Percentiles rank a stretch among this genome's conserved stretches.
Conservation (phyloP, 2,797 vertebrate genomes). For the Myoxocephalus aenaeus region DNA sequence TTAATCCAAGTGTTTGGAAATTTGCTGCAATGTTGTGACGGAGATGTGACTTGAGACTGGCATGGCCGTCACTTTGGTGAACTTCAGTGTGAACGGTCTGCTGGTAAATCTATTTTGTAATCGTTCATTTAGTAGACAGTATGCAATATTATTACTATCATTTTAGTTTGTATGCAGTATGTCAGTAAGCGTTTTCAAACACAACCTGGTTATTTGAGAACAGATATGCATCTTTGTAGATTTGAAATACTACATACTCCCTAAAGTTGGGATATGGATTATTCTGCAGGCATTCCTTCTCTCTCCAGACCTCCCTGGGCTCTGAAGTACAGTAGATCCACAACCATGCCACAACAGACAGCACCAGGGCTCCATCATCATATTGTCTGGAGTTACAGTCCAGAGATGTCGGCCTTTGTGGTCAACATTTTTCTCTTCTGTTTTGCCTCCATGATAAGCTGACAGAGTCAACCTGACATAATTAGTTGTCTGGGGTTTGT, state of each 20-base stretch:
- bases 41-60: too few relatives aligned
- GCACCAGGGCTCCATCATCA: constrained; percentile 20
- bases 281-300: background rate
- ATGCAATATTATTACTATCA: background rate
- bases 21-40: too few relatives aligned
- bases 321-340: constrained; percentile 39
- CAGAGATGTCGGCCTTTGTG: constrained; percentile 47
- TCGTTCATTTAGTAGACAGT: background rate
- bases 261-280: background rate
- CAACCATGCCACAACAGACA: constrained; percentile 45
- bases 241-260: constrained; percentile 7
- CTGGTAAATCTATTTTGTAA: background rate
- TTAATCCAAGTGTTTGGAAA: too few relatives aligned
- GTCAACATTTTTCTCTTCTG: constrained; percentile 57
- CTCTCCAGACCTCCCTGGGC: constrained; percentile 48
- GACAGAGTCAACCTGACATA: constrained; percentile 71
- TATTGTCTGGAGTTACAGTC: constrained; percentile 45
- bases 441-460: constrained; percentile 62
- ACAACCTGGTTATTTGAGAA: constrained; percentile 7
- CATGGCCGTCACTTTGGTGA: too few relatives aligned
- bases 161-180: background rate
- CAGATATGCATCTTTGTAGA: constrained; percentile 5
- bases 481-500: constrained; percentile 73
- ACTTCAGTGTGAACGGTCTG: background rate
- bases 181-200: background rate